Percentiles rank a stretch among this genome's conserved stretches.
Conservation (phyloP, 2,113 vertebrate species). For the Labeo rohita region DNA sequence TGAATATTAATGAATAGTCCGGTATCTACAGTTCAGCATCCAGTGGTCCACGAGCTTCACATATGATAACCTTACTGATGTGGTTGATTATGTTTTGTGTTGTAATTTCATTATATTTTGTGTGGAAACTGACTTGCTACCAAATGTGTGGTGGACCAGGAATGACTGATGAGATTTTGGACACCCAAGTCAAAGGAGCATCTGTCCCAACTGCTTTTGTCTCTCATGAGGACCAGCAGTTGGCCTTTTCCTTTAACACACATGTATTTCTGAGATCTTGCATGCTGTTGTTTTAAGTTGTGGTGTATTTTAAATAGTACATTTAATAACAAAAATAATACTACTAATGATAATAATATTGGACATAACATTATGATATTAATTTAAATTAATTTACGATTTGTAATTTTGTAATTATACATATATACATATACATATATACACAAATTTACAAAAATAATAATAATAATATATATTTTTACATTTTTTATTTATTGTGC, state of each 20-base stretch:
- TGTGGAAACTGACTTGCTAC: not conserved
- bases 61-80: not conserved
- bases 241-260: not conserved
- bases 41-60: not conserved
- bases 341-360: too few species aligned
- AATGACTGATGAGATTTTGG: not conserved
- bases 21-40: not conserved
- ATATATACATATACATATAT: too few species aligned
- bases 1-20: not conserved
- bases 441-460: too few species aligned
- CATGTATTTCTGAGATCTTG: not conserved
- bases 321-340: not conserved
- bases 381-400: too few species aligned
- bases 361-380: not conserved
- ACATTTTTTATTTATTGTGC: too few species aligned
- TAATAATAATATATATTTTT: too few species aligned
- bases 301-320: not conserved
- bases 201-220: slow-evolving; percentile 7
- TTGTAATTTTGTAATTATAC: too few species aligned
- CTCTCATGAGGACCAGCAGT: not conserved
- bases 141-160: not conserved
- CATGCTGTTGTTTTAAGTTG: not conserved
- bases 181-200: not conserved
- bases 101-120: not conserved
- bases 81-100: not conserved